Evolutionary conservation across 2,888 invertebrate genomes (phyloP), one percentile per base, ranked within the genome.

Genomic region (Protonemura montana): DNA sequence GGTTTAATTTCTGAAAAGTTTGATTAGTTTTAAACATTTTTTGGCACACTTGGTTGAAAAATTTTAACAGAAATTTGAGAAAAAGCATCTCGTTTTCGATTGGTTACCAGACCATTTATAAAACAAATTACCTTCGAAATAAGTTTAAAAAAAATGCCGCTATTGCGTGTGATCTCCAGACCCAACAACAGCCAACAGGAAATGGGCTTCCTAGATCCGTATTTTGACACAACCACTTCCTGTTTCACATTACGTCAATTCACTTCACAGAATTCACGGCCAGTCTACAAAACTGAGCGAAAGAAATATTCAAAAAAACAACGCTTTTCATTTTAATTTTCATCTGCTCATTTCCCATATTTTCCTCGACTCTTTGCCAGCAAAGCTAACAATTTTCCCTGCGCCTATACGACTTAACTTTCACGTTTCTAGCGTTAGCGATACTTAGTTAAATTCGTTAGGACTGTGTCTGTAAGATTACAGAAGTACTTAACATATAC

Each of bases 401-500:
- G 59, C 6, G 59, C 59, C 59, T 21, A 59, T 21, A 59, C 59
- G 21, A 21, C 59, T 59, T 59, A 59, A 59, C 3, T 59, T 59
- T 59, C 13, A 21, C 59, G 59, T 21, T 59, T 2, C 3, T 10
- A 21, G 59, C 59, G 59, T 59, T 21, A 59, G 59, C 21, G 59
- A 59, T 59, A 59, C 59, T 59, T 59, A 59, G 6, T 59, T 59
- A 59, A 59, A 59, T 59, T 16, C 59, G 59, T 59, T 59, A 59
- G 59, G 2, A 59, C 59, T 21, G 59, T 59, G 59, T 59, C 59
- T 59, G 7, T 7, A 59, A 59, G 59, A 59, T 59, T 59, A 59
- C 59, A 59, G 59, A 59, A 59, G 59, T 59, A 21, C 59, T 59
- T 59, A 59, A 59, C 59, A 59, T 59, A 59, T 59, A 59, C 59